Evolutionary conservation across 2,797 vertebrate species (phyloP), one percentile per base, ranked within the genome.

Genomic region (Pelodytes ibericus): DNA sequence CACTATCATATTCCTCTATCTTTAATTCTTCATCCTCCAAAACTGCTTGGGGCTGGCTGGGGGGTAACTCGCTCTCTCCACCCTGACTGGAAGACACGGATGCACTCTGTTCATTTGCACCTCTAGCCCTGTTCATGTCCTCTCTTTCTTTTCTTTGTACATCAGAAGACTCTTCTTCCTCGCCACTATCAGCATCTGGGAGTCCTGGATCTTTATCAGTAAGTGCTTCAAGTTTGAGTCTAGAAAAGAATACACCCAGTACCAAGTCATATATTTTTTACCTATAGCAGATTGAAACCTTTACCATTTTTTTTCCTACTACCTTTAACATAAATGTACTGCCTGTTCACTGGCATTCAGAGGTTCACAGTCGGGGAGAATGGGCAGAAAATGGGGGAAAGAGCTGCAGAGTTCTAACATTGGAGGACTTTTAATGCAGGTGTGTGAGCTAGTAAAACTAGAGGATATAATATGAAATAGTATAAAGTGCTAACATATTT

Each of bases 1-100:
- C 95, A 31, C 95, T 98, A 67, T 89, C 90, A 15, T 90, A 99
- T 56, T 97, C 95, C 79, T 98, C 96, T 66, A 99, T 99, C 13
- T 85, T 47, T 51, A 95, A 8, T 1, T 95, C 93, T 0, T 95
- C 92, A 2, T 94, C 93, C 18, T 95, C 90, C 69, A 90, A 3
- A 3, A 87, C 74, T 3, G 93, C 91, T 74, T 92, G 93, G 4
- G 95, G 94, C 79, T 98, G 96, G 86, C 94, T 96, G 81, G 88
- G 72, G 0, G 90, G 89, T 2, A 95, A 88, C 36, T 91, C 91
- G 0, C 76, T 89, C 18, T 85, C 87, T 22, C 86, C 87, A 29
- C 80, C 83, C 81, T 92, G 93, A 80, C 92, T 94, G 18, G 80
- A 85, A 36, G 85, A 71, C 0, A 86, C 16, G 3, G 80, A 65